Evolutionary conservation across 2,113 vertebrate genomes (phyloP).

Genomic region (Alouatta palliata): DNA sequence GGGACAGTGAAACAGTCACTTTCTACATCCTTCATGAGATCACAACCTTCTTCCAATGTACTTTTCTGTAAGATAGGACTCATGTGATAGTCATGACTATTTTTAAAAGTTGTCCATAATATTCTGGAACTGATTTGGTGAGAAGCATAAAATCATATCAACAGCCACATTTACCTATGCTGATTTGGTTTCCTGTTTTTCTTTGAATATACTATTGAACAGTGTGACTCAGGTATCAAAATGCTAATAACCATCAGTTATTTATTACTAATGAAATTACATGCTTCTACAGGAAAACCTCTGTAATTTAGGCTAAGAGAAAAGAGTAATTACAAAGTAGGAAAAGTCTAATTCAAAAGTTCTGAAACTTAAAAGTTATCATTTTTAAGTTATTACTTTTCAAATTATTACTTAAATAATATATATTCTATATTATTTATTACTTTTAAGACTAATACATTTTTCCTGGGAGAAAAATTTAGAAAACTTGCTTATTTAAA

Average conservation of each 20-base stretch:
- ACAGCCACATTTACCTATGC: not conserved
- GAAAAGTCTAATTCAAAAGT: slow-evolving; percentile 3
- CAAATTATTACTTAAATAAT: not conserved
- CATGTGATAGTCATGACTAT: not conserved
- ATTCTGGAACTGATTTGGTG: not conserved
- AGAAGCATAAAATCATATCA: not conserved
- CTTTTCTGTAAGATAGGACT: not conserved
- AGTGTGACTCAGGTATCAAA: not conserved
- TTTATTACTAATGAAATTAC: slow-evolving; percentile 34
- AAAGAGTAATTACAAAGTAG: not conserved
- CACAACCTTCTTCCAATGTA: not conserved
- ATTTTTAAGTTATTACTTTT: slow-evolving; percentile 15
- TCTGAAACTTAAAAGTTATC: slow-evolving; percentile 17
- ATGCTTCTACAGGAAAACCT: slow-evolving; percentile 28
- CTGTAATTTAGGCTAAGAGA: not conserved
- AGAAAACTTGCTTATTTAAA: slow-evolving; percentile 35
- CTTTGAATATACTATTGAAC: not conserved
- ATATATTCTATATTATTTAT: not conserved
- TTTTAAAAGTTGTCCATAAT: not conserved
- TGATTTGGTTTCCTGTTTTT: not conserved
- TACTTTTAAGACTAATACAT: slow-evolving; percentile 13
- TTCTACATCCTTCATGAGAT: not conserved
- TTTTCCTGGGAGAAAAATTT: slow-evolving; percentile 9
- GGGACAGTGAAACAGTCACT: not conserved
- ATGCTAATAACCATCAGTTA: not conserved